These are phyloP conservation scores for Alligator mississippiensis DNA, from an alignment of 2,113 vertebrate genomes.

Conservation along the genomic window DNA sequence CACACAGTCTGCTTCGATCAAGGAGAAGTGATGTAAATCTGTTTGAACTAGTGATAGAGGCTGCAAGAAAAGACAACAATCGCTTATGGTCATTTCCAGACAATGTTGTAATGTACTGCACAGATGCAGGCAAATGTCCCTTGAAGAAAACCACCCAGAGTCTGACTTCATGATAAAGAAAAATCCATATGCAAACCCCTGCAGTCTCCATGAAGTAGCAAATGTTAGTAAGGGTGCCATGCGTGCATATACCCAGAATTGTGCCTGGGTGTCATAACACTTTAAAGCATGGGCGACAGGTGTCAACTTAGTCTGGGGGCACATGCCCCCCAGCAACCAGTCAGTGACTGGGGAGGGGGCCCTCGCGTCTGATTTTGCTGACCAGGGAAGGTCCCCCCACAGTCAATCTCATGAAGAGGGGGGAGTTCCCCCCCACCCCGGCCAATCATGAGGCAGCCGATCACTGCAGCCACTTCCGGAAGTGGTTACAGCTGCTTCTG, in stretches of 20 bases:
- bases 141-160: neutral
- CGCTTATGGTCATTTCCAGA: constrained; percentile 32
- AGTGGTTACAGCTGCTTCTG: too few relatives aligned
- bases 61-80: neutral
- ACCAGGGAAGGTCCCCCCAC: too few relatives aligned
- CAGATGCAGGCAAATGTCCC: neutral
- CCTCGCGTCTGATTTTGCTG: too few relatives aligned
- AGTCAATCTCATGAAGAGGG: too few relatives aligned
- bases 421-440: too few relatives aligned
- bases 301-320: too few relatives aligned
- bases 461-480: too few relatives aligned
- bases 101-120: neutral
- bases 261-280: neutral
- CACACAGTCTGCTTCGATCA: neutral
- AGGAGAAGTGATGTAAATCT: neutral
- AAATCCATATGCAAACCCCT: constrained; percentile 18
- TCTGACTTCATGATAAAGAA: constrained; percentile 39
- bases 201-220: constrained; percentile 27
- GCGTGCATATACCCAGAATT: constrained; percentile 1
- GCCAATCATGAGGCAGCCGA: too few relatives aligned
- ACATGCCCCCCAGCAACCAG: too few relatives aligned
- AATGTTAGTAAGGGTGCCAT: constrained; percentile 8
- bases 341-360: too few relatives aligned
- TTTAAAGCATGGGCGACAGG: too few relatives aligned
- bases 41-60: neutral